These are phyloP conservation scores for Erpetoichthys calabaricus DNA, from an alignment of 2,797 vertebrate species.

Conservation along the genomic window DNA sequence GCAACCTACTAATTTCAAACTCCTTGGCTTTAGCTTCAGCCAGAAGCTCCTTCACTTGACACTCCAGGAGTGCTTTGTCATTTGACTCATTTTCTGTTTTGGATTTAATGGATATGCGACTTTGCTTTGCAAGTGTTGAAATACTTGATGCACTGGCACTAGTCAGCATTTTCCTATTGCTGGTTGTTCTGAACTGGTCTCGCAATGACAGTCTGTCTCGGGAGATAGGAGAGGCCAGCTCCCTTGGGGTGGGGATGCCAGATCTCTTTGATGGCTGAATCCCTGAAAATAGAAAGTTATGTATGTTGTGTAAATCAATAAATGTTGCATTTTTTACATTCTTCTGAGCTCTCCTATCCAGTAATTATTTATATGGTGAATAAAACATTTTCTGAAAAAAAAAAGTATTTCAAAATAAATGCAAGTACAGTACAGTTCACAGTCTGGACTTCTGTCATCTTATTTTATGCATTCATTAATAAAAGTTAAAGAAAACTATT, in stretches of 20 bases:
- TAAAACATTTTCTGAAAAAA: no score
- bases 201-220: slow-evolving; percentile 66
- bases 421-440: no score
- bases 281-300: slow-evolving; percentile 38
- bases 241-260: slow-evolving; percentile 80
- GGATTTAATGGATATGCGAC: slow-evolving; percentile 53
- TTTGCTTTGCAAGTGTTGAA: slow-evolving; percentile 63
- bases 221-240: slow-evolving; percentile 53
- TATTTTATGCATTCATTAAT: no score
- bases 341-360: no score
- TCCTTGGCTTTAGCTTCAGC: slow-evolving; percentile 90
- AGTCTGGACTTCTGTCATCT: no score
- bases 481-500: no score
- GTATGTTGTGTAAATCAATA: no score
- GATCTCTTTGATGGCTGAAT: slow-evolving; percentile 64
- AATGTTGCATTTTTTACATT: no score
- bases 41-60: slow-evolving; percentile 81
- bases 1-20: slow-evolving; percentile 79
- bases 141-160: slow-evolving; percentile 74
- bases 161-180: slow-evolving; percentile 63
- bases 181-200: slow-evolving; percentile 47
- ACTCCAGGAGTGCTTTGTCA: slow-evolving; percentile 67
- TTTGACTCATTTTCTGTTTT: slow-evolving; percentile 57
- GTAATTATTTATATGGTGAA: no score
- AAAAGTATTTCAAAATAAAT: no score